Evolutionary conservation across 1,140 invertebrate genomes (phyloP), one percentile per base, ranked within the genome.

Genomic region (Cephus cinctus): DNA sequence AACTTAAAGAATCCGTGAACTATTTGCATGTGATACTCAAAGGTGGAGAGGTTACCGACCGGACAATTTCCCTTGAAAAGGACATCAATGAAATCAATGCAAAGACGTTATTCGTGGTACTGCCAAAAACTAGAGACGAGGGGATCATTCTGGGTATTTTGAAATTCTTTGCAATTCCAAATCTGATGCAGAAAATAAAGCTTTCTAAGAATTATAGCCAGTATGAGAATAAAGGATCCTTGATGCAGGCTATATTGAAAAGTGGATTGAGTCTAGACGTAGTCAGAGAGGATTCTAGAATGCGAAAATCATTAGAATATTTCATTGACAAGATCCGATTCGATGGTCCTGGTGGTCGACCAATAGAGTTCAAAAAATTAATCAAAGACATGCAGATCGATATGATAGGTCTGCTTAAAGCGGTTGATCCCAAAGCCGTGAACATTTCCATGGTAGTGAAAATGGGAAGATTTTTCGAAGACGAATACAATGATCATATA

Each of bases 241-340:
- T 54, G 2, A 19, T 54, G 23, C 18, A 32, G 12, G 36, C 35
- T 2, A 38, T 54, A 9, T 4, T 54, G 15, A 34, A 52, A 9
- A 11, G 27, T 31, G 52, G 52, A 12, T 32, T 32, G 16, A 25
- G 21, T 11, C 15, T 54, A 12, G 20, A 40, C n/a, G 45, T 32
- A 14, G 52, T 54, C 11, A 39, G 41, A 15, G 22, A 22, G 27
- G 52, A 54, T 27, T 25, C 34, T 20, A 8, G 11, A 4, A 48
- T 52, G n/a, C 42, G 21, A 11, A 48, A 54, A 18, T 48, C 52
- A 25, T 11, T 54, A 11, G 48, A 41, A 34, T 54, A 52, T 16
- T 43, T 39, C 8, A 38, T 35, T 5, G 49, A 54, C 19, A 30
- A 30, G 27, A 30, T 30, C 51, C 27, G n/a, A 15, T 34, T 23